Conservation (phyloP, 2,888 invertebrate species). For the Eretmocerus hayati region DNA sequence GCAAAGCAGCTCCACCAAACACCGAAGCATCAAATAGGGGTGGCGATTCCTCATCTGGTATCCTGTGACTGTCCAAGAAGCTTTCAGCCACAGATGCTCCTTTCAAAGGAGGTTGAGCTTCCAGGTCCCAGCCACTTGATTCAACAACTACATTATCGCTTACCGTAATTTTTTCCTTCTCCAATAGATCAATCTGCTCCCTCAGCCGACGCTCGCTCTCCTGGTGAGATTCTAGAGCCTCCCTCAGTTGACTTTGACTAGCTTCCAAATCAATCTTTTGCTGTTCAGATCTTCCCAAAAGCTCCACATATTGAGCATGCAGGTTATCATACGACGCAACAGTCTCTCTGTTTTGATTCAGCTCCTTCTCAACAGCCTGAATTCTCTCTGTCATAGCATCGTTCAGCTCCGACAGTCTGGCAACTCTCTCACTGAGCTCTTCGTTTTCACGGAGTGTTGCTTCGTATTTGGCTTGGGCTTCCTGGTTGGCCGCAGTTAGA, state of each 20-base stretch:
- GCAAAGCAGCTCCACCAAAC: constrained; percentile 26
- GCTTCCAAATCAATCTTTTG: constrained; percentile 49
- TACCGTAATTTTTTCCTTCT: constrained; percentile 36
- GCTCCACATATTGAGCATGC: constrained; percentile 22
- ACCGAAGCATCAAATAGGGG: constrained; percentile 36
- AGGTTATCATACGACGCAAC: constrained; percentile 26
- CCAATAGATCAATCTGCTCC: constrained; percentile 41
- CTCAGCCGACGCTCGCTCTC: constrained; percentile 51
- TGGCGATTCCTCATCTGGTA: constrained; percentile 20
- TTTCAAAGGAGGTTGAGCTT: not conserved
- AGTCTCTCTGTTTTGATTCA: constrained; percentile 25
- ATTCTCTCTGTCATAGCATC: constrained; percentile 47
- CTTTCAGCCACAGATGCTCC: not conserved
- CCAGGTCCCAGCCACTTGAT: constrained; percentile 4
- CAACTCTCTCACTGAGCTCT: constrained; percentile 51
- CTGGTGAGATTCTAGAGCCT: constrained; percentile 47
- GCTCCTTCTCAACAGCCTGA: constrained; percentile 29
- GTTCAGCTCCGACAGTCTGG: constrained; percentile 48
- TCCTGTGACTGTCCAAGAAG: not conserved
- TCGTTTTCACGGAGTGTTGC: constrained; percentile 54
- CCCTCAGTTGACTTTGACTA: constrained; percentile 45
- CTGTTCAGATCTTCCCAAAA: constrained; percentile 18
- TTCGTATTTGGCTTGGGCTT: constrained; percentile 55
- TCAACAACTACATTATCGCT: not conserved
- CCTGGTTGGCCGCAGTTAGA: constrained; percentile 58